Base-by-base conservation (phyloP, 2,888 invertebrate species). In the Panopea generosa region DNA sequence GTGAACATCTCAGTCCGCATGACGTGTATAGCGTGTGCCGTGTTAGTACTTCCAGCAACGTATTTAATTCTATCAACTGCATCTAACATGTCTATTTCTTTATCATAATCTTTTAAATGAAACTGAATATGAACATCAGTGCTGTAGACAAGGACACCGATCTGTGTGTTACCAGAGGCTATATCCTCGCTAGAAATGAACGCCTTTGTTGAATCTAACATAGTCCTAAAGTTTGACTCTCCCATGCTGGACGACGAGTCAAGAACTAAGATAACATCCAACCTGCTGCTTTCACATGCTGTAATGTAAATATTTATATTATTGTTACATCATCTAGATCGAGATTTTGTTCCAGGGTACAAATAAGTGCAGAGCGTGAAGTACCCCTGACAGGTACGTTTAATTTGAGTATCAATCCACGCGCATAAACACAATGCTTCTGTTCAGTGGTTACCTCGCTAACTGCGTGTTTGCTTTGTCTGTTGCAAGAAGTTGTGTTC, bases 41-140 rank as follows among this genome's bases (percentile, higher is more conserved):
- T 91, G 77, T 91, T 90, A 2, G 91, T 91, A 68, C 87, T 89
- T 33, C 90, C 90, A 27, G 78, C 77, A 27, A 75, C 70, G 43
- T 85, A 86, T n/a, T 83, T 76, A n/a, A 87, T 86, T 9, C 68
- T 72, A 60, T 81, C 84, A 38, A 89, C 71, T 18, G 87, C 88
- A 24, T 75, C 67, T 24, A 79, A 72, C 11, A 88, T 50, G 18
- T 82, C 85, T 49, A 76, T 65, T 43, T 83, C 84, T 0, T 66
- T 77, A 1, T 43, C 55, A 62, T 63, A 59, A 16, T 45, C 38
- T 67, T 86, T 85, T 49, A 90, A 72, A 50, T 88, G 78, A 67
- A 90, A 88, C 57, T 84, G 68, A 9, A 86, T 72, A 40, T 79
- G 69, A 20, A 83, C 76, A 1, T 76, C 73, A 11, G 86, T 85